Percentiles rank a stretch among this genome's conserved stretches.
Conservation (phyloP, 2,888 invertebrate species). For the Eristalis intricaria region DNA sequence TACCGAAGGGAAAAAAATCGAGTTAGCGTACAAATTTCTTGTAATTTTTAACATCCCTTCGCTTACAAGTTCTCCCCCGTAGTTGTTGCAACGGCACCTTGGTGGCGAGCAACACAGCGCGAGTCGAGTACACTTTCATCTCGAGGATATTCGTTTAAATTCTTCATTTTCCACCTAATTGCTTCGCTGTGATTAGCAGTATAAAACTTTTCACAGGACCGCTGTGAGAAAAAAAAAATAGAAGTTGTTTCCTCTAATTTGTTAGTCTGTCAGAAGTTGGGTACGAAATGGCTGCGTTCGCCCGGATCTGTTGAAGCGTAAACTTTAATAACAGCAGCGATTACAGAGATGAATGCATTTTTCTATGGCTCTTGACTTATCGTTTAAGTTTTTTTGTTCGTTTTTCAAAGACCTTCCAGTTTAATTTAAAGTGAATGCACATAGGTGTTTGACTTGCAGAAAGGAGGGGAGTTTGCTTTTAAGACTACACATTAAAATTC, state of each 20-base stretch:
- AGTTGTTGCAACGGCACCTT: slow-evolving; percentile 38
- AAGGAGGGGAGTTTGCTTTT: no score
- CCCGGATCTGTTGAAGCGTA: slow-evolving; percentile 32
- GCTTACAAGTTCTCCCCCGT: slow-evolving; percentile 25
- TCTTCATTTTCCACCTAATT: slow-evolving; percentile 81
- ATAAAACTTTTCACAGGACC: slow-evolving; percentile 78
- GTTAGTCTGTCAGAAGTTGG: slow-evolving; percentile 50
- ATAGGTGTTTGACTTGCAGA: background rate
- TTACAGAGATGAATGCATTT: slow-evolving; percentile 47
- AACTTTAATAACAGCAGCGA: slow-evolving; percentile 38
- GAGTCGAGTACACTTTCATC: background rate
- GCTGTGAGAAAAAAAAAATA: background rate
- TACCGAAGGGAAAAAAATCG: slow-evolving; percentile 25
- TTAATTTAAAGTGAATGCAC: background rate
- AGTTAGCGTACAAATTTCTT: slow-evolving; percentile 36
- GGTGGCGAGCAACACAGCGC: slow-evolving; percentile 17
- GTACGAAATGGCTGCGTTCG: slow-evolving; percentile 9
- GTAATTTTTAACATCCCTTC: slow-evolving; percentile 53
- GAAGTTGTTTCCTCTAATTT: slow-evolving; percentile 20
- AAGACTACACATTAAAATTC: no score
- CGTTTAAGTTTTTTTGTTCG: background rate
- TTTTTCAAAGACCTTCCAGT: background rate
- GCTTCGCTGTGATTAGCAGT: slow-evolving; percentile 81
- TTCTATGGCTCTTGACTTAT: slow-evolving; percentile 31
- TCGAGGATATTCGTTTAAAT: slow-evolving; percentile 73